Evolutionary conservation across 2,888 invertebrate species (phyloP).

Genomic region (Calameuta filiformis): DNA sequence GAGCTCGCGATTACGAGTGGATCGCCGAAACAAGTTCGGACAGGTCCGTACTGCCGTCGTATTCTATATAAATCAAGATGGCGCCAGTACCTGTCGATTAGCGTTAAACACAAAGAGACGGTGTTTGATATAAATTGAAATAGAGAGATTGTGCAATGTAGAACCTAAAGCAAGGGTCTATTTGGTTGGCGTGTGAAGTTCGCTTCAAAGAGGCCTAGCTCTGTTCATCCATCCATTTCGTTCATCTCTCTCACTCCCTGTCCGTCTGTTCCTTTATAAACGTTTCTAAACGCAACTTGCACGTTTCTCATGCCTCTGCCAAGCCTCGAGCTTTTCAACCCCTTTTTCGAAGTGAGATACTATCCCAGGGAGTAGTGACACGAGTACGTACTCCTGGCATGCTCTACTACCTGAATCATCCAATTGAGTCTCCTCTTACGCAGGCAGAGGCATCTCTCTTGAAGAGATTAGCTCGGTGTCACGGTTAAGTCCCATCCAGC

Average conservation of each 20-base stretch:
- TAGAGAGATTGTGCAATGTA: background rate
- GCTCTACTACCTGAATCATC: constrained; percentile 48
- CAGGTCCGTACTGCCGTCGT: background rate
- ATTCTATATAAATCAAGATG: background rate
- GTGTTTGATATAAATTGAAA: background rate
- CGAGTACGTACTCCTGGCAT: constrained; percentile 28
- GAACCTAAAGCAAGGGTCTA: background rate
- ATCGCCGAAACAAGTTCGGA: background rate
- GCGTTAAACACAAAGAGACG: background rate
- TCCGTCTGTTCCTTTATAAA: background rate
- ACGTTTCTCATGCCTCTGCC: background rate
- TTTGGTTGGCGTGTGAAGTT: background rate
- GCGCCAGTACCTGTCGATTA: background rate
- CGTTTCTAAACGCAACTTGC: background rate
- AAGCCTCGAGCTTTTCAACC: background rate
- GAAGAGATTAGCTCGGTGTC: background rate
- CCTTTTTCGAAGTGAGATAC: background rate
- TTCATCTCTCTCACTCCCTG: background rate
- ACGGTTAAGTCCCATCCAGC: background rate
- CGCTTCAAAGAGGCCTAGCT: background rate
- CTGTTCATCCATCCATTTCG: background rate
- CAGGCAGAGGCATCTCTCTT: background rate
- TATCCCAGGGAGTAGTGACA: background rate
- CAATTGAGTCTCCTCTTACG: constrained; percentile 33
- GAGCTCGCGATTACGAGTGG: background rate